Evolutionary conservation across 2,888 invertebrate genomes (phyloP), one percentile per base, ranked within the genome.

Genomic region (Leucozona laternaria): DNA sequence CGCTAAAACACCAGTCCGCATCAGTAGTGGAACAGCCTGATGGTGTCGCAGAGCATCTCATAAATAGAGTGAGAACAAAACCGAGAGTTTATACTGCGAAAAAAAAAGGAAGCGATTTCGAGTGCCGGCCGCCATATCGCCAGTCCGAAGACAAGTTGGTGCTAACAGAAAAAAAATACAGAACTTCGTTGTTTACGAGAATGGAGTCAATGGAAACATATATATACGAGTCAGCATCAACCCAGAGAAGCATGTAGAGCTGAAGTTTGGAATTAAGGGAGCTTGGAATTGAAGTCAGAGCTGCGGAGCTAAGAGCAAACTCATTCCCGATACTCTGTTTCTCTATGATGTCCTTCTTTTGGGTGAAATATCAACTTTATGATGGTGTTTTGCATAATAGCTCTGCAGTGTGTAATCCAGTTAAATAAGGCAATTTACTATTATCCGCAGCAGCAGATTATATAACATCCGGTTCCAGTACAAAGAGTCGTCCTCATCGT

Each of bases 381-480:
- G 83, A 83, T 57, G 76, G 83, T 87, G 79, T 87, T 87, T 87
- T 87, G 83, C 82, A 82, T 82, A 87, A 87, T 83, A 83, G 87
- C 83, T 83, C 87, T 77, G 87, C 87, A 87, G 87, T 79, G 79
- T 87, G 87, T 87, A 87, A 87, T 87, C 83, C 87, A 76, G 87
- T 83, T 83, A 87, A 87, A 87, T 87, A 87, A 87, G 83, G 87
- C 87, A 87, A 87, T 87, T 87, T 87, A 87, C 83, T 87, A 83
- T 87, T 86, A 86, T 82, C 86, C 87, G 87, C 87, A 87, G 83
- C 72, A 83, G 76, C 70, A 78, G 83, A 82, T 83, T 83, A 34
- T 50, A 50, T 22, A 64, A 83, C 79, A 82, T 87, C 79, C 75
- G 75, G 76, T 76, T 79, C 17, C 55, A 72, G 45, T 22, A 82